These are phyloP conservation scores for Ophthalmolycus amberensis DNA, from an alignment of 2,113 vertebrate genomes.

Conservation along the genomic window DNA sequence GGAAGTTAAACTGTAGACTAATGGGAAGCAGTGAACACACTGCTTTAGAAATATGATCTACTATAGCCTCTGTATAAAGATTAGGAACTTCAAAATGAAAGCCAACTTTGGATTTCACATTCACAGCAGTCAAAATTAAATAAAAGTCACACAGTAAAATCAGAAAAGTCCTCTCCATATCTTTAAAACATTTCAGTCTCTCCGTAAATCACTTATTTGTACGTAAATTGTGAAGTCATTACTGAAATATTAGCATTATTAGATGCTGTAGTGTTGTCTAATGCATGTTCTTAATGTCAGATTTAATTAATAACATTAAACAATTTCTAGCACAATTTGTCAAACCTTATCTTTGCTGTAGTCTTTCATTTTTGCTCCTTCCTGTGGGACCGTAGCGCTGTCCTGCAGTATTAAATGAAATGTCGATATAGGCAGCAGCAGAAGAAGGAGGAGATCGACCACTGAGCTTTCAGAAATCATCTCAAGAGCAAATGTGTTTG, in stretches of 20 bases:
- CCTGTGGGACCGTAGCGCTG: slow-evolving; percentile 28
- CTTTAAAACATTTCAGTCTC: background rate
- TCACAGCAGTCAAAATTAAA: background rate
- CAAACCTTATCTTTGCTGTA: slow-evolving; percentile 28
- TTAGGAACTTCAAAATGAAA: background rate
- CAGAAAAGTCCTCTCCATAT: background rate
- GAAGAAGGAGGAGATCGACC: slow-evolving; percentile 48
- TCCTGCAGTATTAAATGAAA: slow-evolving; percentile 50
- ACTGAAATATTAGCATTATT: background rate
- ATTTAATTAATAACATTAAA: slow-evolving; percentile 9
- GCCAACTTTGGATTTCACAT: background rate
- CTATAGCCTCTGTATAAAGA: background rate
- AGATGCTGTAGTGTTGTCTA: background rate
- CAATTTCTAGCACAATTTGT: slow-evolving; percentile 22
- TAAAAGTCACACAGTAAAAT: background rate
- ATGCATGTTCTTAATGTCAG: slow-evolving; percentile 24
- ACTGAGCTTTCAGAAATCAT: slow-evolving; percentile 54
- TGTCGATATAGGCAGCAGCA: slow-evolving; percentile 38
- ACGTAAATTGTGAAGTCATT: background rate
- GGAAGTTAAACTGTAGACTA: background rate
- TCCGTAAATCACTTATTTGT: background rate
- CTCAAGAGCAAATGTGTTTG: slow-evolving; percentile 36
- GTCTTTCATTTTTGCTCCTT: slow-evolving; percentile 6
- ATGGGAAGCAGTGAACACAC: background rate
- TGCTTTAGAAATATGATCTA: slow-evolving; percentile 16